These are phyloP conservation scores for Astyanax mexicanus DNA, from an alignment of 2,797 vertebrate species.

Conservation along the genomic window DNA sequence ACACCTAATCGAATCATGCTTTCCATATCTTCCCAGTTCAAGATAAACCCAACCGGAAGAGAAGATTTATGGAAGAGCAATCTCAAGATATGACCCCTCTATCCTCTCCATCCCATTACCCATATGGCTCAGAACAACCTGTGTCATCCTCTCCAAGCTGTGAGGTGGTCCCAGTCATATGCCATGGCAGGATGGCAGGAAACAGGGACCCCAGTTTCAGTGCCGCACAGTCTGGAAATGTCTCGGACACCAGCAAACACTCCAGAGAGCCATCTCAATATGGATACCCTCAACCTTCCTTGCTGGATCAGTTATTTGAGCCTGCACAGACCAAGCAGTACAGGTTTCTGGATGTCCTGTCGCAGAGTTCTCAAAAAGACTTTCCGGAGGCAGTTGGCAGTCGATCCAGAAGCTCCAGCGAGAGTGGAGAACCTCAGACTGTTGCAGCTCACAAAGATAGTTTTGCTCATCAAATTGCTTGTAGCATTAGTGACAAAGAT, in stretches of 20 bases:
- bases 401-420: not conserved
- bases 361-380: not conserved
- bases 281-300: not conserved
- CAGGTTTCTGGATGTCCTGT: not conserved
- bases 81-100: not conserved
- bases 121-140: constrained; percentile 4
- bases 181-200: not conserved
- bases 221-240: not conserved
- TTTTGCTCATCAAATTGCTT: not conserved
- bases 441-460: not conserved
- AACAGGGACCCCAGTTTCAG: not conserved
- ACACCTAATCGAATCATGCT: not conserved
- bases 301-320: not conserved
- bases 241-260: not conserved
- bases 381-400: not conserved
- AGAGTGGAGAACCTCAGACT: not conserved
- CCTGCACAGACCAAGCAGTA: constrained; percentile 10
- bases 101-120: not conserved
- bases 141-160: constrained; percentile 18
- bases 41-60: constrained; percentile 1
- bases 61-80: constrained; percentile 4
- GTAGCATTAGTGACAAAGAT: not conserved
- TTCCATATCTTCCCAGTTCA: constrained; percentile 23
- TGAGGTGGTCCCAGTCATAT: constrained; percentile 42
- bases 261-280: not conserved